Evolutionary conservation across 2,888 invertebrate species (phyloP), one percentile per base, ranked within the genome.

Genomic region (Leptura quadrifasciata): DNA sequence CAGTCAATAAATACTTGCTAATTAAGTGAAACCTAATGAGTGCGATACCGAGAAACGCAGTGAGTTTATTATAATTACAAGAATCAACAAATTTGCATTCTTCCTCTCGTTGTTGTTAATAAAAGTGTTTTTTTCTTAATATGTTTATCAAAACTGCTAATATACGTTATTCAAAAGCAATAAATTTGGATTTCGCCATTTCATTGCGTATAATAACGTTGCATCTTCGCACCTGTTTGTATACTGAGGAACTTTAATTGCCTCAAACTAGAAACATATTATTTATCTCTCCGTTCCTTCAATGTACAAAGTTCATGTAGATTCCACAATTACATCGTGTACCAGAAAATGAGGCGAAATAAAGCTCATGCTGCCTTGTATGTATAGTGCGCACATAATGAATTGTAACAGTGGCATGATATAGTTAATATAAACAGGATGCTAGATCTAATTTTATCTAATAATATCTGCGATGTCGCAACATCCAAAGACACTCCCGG

Each of bases 121-220:
- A 61, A 61, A 58, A 58, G 17, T 61, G 17, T 31, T 61, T 63
- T 63, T 63, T 63, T 63, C 39, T 63, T 39, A 39, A 63, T 20
- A 12, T 63, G 63, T 63, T 63, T 63, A 63, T 63, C n/a, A 63
- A 63, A 47, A 39, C 63, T 63, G 63, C 18, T 63, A 35, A 35
- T 39, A 47, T 39, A 21, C 5, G 63, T 63, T 63, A 39, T 20
- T 18, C 21, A 63, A 21, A 15, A 9, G 31, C 31, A 3, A 47
- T 47, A 47, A 47, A 47, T 61, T 35, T 3, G 10, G 15, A 61
- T 61, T 61, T 61, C n/a, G 61, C 61, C 12, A 35, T 61, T 61
- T 61, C 61, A 61, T 21, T 61, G 61, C 35, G n/a, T 17, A 35
- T 61, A 35, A 61, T 18, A 35, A 61, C 35, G 35, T 35, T 35